Base-by-base conservation (phyloP, 2,797 vertebrate species). In the Siniperca scherzeri region DNA sequence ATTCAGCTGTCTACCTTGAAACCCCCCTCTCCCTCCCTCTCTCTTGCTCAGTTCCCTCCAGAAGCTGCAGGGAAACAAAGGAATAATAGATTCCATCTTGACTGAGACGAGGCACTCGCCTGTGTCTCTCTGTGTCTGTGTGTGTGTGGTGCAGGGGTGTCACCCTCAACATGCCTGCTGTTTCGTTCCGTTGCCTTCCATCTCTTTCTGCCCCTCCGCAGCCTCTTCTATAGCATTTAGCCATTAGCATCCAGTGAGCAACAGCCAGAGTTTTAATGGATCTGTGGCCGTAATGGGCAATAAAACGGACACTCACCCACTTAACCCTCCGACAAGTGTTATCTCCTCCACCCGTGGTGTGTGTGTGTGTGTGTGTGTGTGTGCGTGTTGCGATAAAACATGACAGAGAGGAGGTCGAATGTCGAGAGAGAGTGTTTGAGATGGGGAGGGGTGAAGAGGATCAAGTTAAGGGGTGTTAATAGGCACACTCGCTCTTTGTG, bases 81-180 rank as follows among this genome's bases (percentile, higher is more conserved):
- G 84, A 84, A 91, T 90, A 91, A 92, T 89, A 86, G 81, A 92
- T 93, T 90, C 86, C 88, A 88, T 91, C 93, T 91, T 89, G 83
- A 81, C 82, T 82, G 73, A 83, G 86, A 86, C 53, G 53, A 78
- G 78, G 50, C 76, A 30, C 70, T 59, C 16, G 46, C 73, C 14
- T 52, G 66, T 53, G 40, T 8, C 3, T 59, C 55, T 38, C 4
- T 38, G 38, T 38, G 38, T 38, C 59, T 61, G 59, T 8, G 38
- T 62, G 67, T 68, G 44, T 46, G 60, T n/a, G 59, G 46, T 53
- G 55, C 62, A 72, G 72, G 78, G 78, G 53, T 85, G 81, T 87
- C 81, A 46, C 59, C 52, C 77, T 71, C 53, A 71, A 64, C 78
- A 79, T 52, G 68, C 71, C 57, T 8, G 19, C 56, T 40, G 22